Evolutionary conservation across 2,888 invertebrate species (phyloP).

Genomic region (Mythimna pallens): DNA sequence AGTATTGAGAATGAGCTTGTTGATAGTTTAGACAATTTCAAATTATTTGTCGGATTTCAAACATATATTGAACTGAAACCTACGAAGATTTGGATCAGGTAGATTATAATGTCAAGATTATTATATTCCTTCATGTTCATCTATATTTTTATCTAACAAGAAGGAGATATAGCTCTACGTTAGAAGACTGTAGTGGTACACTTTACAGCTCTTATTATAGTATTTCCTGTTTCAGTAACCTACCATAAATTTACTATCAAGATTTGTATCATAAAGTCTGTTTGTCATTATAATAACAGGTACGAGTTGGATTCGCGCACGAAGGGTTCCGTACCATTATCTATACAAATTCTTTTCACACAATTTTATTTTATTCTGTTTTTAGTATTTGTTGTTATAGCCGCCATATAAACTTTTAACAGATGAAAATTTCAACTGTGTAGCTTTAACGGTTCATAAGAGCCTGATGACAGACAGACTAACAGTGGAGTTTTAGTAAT

Average conservation of each 20-base stretch:
- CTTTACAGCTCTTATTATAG: constrained; percentile 11
- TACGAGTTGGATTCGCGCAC: too few species aligned
- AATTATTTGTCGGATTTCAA: not conserved
- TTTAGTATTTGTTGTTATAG: too few species aligned
- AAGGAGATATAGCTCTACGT: not conserved
- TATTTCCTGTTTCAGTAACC: constrained; percentile 26
- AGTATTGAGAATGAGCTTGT: not conserved
- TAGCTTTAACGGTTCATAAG: too few species aligned
- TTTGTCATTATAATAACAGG: constrained; percentile 8
- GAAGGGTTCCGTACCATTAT: too few species aligned
- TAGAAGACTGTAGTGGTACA: not conserved
- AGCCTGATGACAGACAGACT: too few species aligned
- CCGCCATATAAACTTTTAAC: too few species aligned
- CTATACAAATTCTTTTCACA: too few species aligned
- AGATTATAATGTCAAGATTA: constrained; percentile 29
- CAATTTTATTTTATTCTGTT: too few species aligned
- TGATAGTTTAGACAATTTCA: not conserved
- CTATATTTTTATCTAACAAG: not conserved
- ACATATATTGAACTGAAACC: constrained; percentile 9
- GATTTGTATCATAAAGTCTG: constrained; percentile 27
- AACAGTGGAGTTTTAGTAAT: too few species aligned
- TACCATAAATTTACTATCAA: constrained; percentile 18
- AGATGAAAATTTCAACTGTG: too few species aligned
- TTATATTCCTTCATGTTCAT: not conserved
- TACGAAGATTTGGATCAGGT: not conserved